Percentiles rank a stretch among this genome's conserved stretches.
phyloP scores from a whole-genome alignment of 2,113 vertebrate species.

The Chaenocephalus aceratus region DNA sequence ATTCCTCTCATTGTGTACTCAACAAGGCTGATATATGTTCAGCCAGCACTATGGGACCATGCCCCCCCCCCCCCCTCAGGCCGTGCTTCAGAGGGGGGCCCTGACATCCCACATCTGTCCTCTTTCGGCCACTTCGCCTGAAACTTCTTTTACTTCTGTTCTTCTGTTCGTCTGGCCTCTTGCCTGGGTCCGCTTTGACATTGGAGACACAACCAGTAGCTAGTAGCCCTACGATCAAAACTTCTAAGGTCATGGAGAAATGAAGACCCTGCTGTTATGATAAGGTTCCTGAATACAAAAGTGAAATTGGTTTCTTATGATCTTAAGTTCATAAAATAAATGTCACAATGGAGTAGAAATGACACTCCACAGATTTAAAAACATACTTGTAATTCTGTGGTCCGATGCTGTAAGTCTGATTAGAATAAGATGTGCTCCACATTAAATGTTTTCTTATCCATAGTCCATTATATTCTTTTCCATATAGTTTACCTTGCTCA shows the following conservation, averaged over 20 bases:
- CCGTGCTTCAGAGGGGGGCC: slow-evolving; percentile 11
- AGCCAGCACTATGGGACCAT: slow-evolving; percentile 7
- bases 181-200: slow-evolving; percentile 15
- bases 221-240: slow-evolving; percentile 12
- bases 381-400: slow-evolving; percentile 18
- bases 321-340: slow-evolving; percentile 12
- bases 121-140: slow-evolving; percentile 29
- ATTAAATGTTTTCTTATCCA: no score
- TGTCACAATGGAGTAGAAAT: neutral
- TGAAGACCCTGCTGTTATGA: slow-evolving; percentile 18
- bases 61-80: neutral
- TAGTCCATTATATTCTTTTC: no score
- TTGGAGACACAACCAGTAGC: slow-evolving; percentile 8
- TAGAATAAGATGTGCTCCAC: neutral
- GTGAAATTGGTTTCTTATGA: slow-evolving; percentile 5
- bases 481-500: neutral
- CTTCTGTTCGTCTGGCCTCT: neutral
- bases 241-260: slow-evolving; percentile 7
- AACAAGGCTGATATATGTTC: neutral
- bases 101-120: slow-evolving; percentile 36
- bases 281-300: slow-evolving; percentile 9
- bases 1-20: neutral
- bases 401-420: neutral
- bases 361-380: neutral
- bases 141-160: no score